A percentile compares a stretch with the other conserved stretches of the same genome.
These are phyloP conservation scores for Clitarchus hookeri DNA, from an alignment of 2,888 invertebrate genomes.

Conservation along the genomic window DNA sequence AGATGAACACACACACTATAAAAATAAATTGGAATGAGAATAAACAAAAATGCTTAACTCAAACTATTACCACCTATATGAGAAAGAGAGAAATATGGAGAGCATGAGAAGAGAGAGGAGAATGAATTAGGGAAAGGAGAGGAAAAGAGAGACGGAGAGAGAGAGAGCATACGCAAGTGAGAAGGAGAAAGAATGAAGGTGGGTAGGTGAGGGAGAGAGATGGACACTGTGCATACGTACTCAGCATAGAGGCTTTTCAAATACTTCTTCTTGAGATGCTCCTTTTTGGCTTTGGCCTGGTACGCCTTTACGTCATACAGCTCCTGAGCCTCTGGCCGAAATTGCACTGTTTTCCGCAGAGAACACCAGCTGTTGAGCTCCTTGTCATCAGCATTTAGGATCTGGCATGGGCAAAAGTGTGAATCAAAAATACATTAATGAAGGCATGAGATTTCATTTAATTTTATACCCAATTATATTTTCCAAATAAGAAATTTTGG, in stretches of 20 bases:
- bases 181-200: not conserved
- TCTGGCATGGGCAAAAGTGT: slow-evolving; percentile 60
- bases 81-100: too few relatives aligned
- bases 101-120: too few relatives aligned
- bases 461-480: too few relatives aligned
- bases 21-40: too few relatives aligned
- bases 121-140: too few relatives aligned
- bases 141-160: too few relatives aligned
- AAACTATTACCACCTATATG: too few relatives aligned
- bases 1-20: too few relatives aligned
- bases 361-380: slow-evolving; percentile 97
- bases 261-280: slow-evolving; percentile 75
- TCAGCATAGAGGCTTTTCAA: slow-evolving; percentile 73
- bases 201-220: too few relatives aligned
- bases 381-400: slow-evolving; percentile 86
- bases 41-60: too few relatives aligned
- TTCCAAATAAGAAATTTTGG: too few relatives aligned
- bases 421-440: not conserved
- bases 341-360: slow-evolving; percentile 81
- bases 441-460: slow-evolving; percentile 37
- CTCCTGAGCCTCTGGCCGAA: slow-evolving; percentile 77
- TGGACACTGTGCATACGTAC: slow-evolving; percentile 46
- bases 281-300: slow-evolving; percentile 72
- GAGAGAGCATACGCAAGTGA: too few relatives aligned
- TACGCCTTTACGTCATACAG: slow-evolving; percentile 77